Percentiles rank a stretch among this genome's conserved stretches.
These are phyloP conservation scores for Hymenopus coronatus DNA, from an alignment of 2,888 invertebrate species.

Conservation along the genomic window DNA sequence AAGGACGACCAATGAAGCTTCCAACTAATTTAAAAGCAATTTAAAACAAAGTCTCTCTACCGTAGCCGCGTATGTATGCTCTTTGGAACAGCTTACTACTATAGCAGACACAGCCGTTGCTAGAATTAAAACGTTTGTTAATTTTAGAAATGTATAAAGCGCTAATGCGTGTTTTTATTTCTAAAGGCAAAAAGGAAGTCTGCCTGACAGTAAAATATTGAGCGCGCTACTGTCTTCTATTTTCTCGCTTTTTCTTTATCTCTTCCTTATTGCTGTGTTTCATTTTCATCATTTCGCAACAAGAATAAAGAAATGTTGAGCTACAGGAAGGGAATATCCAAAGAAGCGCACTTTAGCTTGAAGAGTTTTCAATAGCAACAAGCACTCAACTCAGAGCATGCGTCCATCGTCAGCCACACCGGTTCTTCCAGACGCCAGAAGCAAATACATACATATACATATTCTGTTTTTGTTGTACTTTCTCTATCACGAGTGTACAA, in stretches of 20 bases:
- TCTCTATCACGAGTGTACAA: too few relatives aligned
- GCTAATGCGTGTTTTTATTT: not conserved
- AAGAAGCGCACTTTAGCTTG: not conserved
- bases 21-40: not conserved
- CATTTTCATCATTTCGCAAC: not conserved
- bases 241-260: not conserved
- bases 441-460: too few relatives aligned
- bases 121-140: not conserved
- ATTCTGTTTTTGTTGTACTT: too few relatives aligned
- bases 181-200: not conserved
- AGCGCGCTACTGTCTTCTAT: not conserved
- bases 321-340: not conserved
- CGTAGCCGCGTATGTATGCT: not conserved
- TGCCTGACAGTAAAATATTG: not conserved
- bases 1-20: not conserved
- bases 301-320: not conserved
- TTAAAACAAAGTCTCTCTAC: not conserved
- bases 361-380: not conserved
- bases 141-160: not conserved
- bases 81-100: not conserved
- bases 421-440: not conserved
- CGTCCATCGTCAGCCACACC: too few relatives aligned
- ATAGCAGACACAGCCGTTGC: not conserved
- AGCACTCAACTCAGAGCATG: not conserved
- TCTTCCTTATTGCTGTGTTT: not conserved